Conservation (phyloP, 2,113 vertebrate species). For the Notarius lentiginosus region DNA sequence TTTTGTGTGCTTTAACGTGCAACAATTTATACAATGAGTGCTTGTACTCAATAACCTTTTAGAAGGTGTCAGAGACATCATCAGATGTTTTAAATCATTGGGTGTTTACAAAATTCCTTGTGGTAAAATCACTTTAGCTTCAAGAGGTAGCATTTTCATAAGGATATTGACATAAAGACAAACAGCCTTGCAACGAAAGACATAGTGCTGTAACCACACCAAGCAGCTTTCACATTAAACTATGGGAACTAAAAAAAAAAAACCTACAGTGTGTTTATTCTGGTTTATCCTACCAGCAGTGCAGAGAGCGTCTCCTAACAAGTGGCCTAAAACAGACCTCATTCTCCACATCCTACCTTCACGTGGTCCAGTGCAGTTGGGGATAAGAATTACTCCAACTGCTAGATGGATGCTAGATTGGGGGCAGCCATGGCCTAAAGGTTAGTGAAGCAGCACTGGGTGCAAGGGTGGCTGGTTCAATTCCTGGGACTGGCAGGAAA, state of each 20-base stretch:
- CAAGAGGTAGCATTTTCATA: slow-evolving; percentile 12
- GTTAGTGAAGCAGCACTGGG: no score
- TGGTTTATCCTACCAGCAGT: slow-evolving; percentile 17
- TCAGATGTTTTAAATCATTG: slow-evolving; percentile 16
- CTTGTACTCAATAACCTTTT: not conserved
- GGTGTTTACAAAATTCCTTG: not conserved
- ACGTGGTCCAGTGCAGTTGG: not conserved
- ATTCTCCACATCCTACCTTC: not conserved
- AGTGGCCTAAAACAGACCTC: slow-evolving; percentile 23
- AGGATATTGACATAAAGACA: not conserved
- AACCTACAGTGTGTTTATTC: slow-evolving; percentile 26
- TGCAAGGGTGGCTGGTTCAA: no score
- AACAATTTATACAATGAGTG: not conserved
- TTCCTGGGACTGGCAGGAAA: no score
- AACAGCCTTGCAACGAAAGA: not conserved
- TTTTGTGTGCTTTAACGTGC: not conserved
- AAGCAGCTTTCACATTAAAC: not conserved
- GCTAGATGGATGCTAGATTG: not conserved
- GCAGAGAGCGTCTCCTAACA: slow-evolving; percentile 1
- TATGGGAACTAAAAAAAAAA: slow-evolving; percentile 1
- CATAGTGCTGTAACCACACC: not conserved
- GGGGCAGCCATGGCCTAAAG: no score
- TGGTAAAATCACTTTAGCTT: slow-evolving; percentile 3
- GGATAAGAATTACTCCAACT: slow-evolving; percentile 26
- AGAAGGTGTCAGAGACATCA: not conserved